phyloP scores from a whole-genome alignment of 2,888 invertebrate species.

The Amblyjoppa fuscipennis region DNA sequence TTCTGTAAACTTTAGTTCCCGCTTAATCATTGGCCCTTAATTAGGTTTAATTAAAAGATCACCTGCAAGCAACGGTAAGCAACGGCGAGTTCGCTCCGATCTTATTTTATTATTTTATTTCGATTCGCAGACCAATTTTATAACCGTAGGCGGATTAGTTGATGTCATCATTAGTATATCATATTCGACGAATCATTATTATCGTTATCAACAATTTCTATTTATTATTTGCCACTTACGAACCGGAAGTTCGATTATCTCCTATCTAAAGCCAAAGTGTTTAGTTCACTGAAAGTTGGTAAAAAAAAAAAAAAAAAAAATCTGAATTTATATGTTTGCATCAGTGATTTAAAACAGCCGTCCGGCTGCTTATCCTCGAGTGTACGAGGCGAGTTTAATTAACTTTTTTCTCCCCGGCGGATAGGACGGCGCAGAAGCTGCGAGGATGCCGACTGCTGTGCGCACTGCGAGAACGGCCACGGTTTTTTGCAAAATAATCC shows the following conservation, averaged over 20 bases:
- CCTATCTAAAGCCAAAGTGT: no score
- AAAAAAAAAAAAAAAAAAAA: no score
- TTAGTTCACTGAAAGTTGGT: no score
- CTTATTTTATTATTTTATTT: neutral
- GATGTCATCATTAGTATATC: neutral
- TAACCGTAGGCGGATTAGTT: neutral
- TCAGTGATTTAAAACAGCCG: neutral
- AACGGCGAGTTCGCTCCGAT: neutral
- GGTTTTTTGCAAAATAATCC: no score
- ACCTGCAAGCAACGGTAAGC: constrained; percentile 16
- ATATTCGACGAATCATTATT: no score
- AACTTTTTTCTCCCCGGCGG: neutral
- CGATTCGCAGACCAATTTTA: neutral
- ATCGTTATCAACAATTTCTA: no score
- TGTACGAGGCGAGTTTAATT: neutral
- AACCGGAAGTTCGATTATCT: no score
- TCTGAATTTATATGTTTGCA: no score
- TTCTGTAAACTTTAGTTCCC: neutral
- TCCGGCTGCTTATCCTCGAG: neutral
- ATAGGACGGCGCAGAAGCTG: no score
- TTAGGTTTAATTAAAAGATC: constrained; percentile 46
- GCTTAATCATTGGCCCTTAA: constrained; percentile 40
- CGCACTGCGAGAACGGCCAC: no score
- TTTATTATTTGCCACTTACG: no score
- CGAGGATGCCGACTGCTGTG: no score